A percentile compares a stretch with the other conserved stretches of the same genome.
Conservation (phyloP, 2,888 invertebrate species). For the Leucoma salicis region DNA sequence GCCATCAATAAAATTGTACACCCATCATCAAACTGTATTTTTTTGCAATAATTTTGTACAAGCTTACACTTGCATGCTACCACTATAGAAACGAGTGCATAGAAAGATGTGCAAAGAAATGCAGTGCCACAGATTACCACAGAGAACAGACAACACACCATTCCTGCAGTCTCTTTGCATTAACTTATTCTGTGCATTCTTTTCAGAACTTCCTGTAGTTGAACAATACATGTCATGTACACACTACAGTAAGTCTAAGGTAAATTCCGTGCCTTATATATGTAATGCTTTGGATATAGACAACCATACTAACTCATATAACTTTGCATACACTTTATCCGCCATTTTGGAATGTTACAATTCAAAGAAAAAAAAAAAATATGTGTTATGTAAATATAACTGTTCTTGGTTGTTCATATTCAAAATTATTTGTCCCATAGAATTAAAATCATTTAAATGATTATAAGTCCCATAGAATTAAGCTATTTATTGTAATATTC, state of each 20-base stretch:
- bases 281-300: slow-evolving; percentile 18
- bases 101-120: slow-evolving; percentile 79
- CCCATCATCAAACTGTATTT: slow-evolving; percentile 73
- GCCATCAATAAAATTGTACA: no score
- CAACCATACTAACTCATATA: no score
- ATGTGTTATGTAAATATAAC: background rate
- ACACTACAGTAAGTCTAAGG: slow-evolving; percentile 43
- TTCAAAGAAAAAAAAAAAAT: no score
- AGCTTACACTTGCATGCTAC: slow-evolving; percentile 49
- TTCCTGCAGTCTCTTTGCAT: slow-evolving; percentile 67
- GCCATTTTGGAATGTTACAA: no score
- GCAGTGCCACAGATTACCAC: slow-evolving; percentile 49
- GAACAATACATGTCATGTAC: slow-evolving; percentile 16
- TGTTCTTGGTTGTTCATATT: slow-evolving; percentile 27
- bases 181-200: slow-evolving; percentile 76
- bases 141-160: slow-evolving; percentile 29
- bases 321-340: no score
- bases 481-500: no score
- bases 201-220: slow-evolving; percentile 75
- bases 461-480: no score
- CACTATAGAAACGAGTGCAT: slow-evolving; percentile 70
- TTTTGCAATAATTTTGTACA: slow-evolving; percentile 60
- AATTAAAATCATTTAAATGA: no score
- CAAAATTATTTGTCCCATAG: no score
- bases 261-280: slow-evolving; percentile 26